Percentiles rank a stretch among this genome's conserved stretches.
These are phyloP conservation scores for Bombus sibiricus DNA, from an alignment of 1,140 invertebrate genomes.

Conservation along the genomic window DNA sequence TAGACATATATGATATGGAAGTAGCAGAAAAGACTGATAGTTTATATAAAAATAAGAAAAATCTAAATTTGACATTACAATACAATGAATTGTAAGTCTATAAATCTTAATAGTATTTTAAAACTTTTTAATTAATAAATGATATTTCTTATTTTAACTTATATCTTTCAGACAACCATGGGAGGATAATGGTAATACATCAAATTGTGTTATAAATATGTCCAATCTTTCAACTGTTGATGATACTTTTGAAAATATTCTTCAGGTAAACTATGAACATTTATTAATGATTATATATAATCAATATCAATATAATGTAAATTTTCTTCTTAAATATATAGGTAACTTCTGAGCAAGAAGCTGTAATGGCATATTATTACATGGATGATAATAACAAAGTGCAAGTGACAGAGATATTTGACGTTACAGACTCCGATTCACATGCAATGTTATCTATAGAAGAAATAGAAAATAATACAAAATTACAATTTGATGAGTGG, in stretches of 20 bases:
- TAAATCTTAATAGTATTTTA: background rate
- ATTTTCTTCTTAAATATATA: constrained; percentile 44
- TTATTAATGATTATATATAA: background rate
- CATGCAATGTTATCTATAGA: constrained; percentile 78
- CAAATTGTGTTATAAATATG: constrained; percentile 82
- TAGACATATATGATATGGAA: constrained; percentile 80
- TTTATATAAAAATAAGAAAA: constrained; percentile 83
- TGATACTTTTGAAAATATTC: constrained; percentile 93
- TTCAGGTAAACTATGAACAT: constrained; percentile 82
- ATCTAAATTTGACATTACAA: constrained; percentile 87
- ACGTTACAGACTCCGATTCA: constrained; percentile 88
- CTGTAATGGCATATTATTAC: constrained; percentile 95
- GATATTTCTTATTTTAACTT: constrained; percentile 15
- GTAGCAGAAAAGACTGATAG: constrained; percentile 72
- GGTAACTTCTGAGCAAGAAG: constrained; percentile 92
- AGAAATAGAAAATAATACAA: constrained; percentile 80
- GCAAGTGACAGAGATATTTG: constrained; percentile 94
- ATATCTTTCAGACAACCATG: constrained; percentile 77
- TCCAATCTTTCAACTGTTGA: constrained; percentile 82
- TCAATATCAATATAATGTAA: background rate
- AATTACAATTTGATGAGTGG: constrained; percentile 83
- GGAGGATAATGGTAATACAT: constrained; percentile 69
- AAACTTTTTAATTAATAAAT: constrained; percentile 15
- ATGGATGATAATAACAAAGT: constrained; percentile 93
- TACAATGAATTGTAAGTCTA: constrained; percentile 83